Evolutionary conservation across 2,797 vertebrate genomes (phyloP), one percentile per base, ranked within the genome.

Genomic region (Lepus oiostolus): DNA sequence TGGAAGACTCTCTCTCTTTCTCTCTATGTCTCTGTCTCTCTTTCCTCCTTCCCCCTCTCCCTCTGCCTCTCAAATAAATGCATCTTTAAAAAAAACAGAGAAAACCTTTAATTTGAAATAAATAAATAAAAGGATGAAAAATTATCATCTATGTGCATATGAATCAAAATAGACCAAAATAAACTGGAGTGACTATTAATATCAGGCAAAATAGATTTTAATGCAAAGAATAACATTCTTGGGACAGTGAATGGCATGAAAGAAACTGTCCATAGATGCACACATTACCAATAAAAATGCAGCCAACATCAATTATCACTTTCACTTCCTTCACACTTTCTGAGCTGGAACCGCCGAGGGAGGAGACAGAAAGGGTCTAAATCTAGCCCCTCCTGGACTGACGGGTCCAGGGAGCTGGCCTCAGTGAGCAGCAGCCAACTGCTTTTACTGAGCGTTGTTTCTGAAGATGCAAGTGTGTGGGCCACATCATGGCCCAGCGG

Each of bases 271-370:
- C 0, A 21, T 0, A 26, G 30, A 26, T 2, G 26, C 0, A 4
- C 0, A 0, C 9, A 1, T 2, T 14, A 4, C 52, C 65, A 35
- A 54, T n/a, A 22, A 54, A 11, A 17, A 28, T 0, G 5, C 26
- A 42, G 30, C 12, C 10, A 2, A 4, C 22, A 5, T 0, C 0
- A 30, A 26, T 1, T 0, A 21, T 35, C 38, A 0, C 7, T 26
- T 1, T 5, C 21, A 16, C 38, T 83, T 0, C 5, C 38, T 2
- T 32, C 54, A 52, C 26, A 0, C 21, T 58, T 63, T 60, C 9
- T 35, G 7, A 38, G 38, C 38, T 38, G 38, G 38, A 38, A 5
- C 38, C 38, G 5, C 38, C 38, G 5, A 65, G n/a, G 14, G 79
- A 79, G 76, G 22, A 67, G 35, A 77, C 14, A 52, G 22, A 7